Evolutionary conservation across 1,140 invertebrate species (phyloP).

Genomic region (Homarus americanus): DNA sequence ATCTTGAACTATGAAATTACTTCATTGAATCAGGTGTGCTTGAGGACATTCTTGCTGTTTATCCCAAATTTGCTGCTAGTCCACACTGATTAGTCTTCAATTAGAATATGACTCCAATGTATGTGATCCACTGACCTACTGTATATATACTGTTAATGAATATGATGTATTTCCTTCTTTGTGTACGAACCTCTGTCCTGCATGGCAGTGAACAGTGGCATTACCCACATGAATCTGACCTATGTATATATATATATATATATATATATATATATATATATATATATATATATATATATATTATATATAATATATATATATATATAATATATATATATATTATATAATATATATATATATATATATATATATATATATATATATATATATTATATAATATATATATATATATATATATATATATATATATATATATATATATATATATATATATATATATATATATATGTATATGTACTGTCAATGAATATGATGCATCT

Average conservation of each 20-base stretch:
- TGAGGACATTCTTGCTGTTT: too few species aligned
- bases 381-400: constrained; percentile 10
- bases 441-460: constrained; percentile 23
- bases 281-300: constrained; percentile 47
- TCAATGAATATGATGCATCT: too few species aligned
- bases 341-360: neutral
- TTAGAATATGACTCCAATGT: too few species aligned
- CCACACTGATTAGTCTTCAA: too few species aligned
- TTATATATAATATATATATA: constrained; percentile 43
- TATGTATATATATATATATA: constrained; percentile 25
- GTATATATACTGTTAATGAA: too few species aligned
- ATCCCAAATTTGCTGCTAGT: too few species aligned
- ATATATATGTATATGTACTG: neutral
- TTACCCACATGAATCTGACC: neutral
- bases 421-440: constrained; percentile 25
- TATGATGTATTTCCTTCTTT: too few species aligned
- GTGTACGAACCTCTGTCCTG: too few species aligned
- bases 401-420: constrained; percentile 20
- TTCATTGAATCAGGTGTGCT: too few species aligned
- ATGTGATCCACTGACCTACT: too few species aligned
- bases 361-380: constrained; percentile 16
- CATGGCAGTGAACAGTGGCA: too few species aligned
- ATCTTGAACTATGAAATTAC: too few species aligned
- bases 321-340: neutral
- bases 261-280: constrained; percentile 36